phyloP scores from a whole-genome alignment of 2,888 invertebrate genomes.

The Spisula solida region DNA sequence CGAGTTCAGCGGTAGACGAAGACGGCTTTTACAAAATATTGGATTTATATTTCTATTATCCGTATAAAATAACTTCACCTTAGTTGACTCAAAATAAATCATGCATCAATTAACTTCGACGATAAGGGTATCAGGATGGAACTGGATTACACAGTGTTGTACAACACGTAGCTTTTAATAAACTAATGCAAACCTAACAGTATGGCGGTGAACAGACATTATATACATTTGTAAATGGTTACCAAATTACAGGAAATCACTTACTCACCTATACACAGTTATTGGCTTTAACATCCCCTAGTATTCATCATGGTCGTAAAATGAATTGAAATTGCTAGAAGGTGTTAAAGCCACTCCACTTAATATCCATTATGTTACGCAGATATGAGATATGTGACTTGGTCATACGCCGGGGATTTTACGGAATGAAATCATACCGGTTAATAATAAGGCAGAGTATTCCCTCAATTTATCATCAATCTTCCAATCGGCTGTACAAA shows the following conservation, averaged over 20 bases:
- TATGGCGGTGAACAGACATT: neutral
- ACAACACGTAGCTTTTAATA: neutral
- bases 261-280: neutral
- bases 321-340: slow-evolving; percentile 10
- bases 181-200: neutral
- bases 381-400: neutral
- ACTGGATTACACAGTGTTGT: neutral
- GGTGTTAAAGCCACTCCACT: slow-evolving; percentile 1
- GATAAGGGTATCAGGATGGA: neutral
- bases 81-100: neutral
- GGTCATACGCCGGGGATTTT: neutral
- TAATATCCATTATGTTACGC: slow-evolving; percentile 3
- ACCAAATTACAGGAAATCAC: neutral
- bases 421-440: neutral
- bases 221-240: slow-evolving; percentile 5
- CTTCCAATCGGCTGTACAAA: neutral
- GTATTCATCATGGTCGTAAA: neutral
- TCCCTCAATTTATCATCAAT: neutral
- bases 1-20: neutral
- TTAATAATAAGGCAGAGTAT: neutral
- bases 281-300: neutral
- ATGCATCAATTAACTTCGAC: neutral
- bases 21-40: neutral
- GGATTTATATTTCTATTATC: neutral
- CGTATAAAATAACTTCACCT: neutral